Percentiles rank a stretch among this genome's conserved stretches.
Evolutionary conservation across 2,888 invertebrate genomes (phyloP).

Genomic region (Nezara viridula): DNA sequence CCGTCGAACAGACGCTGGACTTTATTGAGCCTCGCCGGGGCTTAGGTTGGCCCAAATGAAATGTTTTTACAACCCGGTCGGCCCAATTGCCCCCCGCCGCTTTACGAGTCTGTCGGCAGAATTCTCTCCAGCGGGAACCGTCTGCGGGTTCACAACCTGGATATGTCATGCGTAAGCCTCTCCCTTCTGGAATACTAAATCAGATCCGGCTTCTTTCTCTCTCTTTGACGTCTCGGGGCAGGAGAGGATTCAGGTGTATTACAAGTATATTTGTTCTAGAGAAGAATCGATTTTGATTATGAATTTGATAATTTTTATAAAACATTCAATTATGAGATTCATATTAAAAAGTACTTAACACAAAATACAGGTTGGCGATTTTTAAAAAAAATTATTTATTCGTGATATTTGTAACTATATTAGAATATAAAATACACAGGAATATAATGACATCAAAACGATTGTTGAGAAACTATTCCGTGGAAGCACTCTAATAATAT

Average conservation of each 20-base stretch:
- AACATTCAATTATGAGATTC: too few relatives aligned
- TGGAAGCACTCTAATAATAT: too few relatives aligned
- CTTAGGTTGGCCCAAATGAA: conserved; percentile 23
- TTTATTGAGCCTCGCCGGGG: conserved; percentile 19
- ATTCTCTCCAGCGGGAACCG: background rate
- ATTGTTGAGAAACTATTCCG: too few relatives aligned
- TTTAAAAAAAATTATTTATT: too few relatives aligned
- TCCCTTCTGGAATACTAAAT: background rate
- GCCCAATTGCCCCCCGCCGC: conserved; percentile 6
- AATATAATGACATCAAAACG: too few relatives aligned
- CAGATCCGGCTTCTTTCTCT: background rate
- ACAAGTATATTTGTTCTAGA: background rate
- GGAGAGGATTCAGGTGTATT: background rate
- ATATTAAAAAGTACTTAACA: too few relatives aligned
- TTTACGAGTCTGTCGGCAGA: conserved; percentile 27
- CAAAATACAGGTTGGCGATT: too few relatives aligned
- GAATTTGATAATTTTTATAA: too few relatives aligned
- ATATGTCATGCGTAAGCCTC: conserved; percentile 14
- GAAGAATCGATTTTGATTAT: too few relatives aligned
- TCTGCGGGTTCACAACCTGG: background rate
- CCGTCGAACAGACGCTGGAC: background rate
- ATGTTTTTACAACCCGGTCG: conserved; percentile 35
- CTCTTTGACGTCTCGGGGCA: background rate
- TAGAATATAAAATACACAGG: too few relatives aligned
- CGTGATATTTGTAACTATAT: too few relatives aligned